Evolutionary conservation across 2,888 invertebrate species (phyloP).

Genomic region (Mythimna pallens): DNA sequence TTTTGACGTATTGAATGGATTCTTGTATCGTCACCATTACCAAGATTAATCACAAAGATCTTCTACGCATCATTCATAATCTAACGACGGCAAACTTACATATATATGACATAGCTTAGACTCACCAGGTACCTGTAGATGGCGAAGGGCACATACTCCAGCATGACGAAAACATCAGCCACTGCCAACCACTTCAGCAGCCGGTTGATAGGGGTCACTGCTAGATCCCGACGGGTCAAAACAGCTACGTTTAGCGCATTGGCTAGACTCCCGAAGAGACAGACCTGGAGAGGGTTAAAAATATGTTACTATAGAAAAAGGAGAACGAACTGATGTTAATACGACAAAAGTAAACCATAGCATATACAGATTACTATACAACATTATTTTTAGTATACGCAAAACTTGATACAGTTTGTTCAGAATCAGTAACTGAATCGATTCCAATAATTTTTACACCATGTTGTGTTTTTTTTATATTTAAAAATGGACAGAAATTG

Average conservation of each 20-base stretch:
- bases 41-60: not conserved
- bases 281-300: slow-evolving; percentile 90
- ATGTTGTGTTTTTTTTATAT: too few relatives aligned
- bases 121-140: slow-evolving; percentile 87
- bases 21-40: not conserved
- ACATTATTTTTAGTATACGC: too few relatives aligned
- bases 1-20: not conserved
- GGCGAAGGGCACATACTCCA: slow-evolving; percentile 92
- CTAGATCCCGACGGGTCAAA: slow-evolving; percentile 95
- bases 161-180: slow-evolving; percentile 97
- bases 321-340: not conserved
- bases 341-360: not conserved
- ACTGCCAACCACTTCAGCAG: slow-evolving; percentile 96
- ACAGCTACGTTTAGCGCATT: slow-evolving; percentile 97
- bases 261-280: slow-evolving; percentile 96
- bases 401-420: too few relatives aligned
- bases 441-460: too few relatives aligned
- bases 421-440: too few relatives aligned
- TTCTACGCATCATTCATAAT: not conserved
- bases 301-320: not conserved
- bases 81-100: not conserved
- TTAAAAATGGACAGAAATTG: too few relatives aligned
- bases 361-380: too few relatives aligned
- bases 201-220: slow-evolving; percentile 95
- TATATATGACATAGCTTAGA: slow-evolving; percentile 21